phyloP scores from a whole-genome alignment of 2,113 vertebrate species.

The Megaptera novaeangliae region DNA sequence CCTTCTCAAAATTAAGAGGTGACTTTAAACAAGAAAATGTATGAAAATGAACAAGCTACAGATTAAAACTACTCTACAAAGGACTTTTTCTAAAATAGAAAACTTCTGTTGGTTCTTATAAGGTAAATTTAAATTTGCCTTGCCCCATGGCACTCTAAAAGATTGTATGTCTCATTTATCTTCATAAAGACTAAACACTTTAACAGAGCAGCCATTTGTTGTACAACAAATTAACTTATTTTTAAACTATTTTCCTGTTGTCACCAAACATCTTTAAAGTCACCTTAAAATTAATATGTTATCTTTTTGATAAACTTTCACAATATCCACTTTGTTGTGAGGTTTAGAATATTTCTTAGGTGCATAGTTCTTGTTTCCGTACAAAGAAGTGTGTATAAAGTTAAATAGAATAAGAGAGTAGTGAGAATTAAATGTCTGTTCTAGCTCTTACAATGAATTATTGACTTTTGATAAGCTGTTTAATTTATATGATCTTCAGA shows the following conservation, averaged over 20 bases:
- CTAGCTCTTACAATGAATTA: not conserved
- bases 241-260: not conserved
- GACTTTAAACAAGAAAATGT: conserved; percentile 5
- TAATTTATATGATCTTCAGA: not conserved
- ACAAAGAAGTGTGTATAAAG: not conserved
- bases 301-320: not conserved
- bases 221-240: conserved; percentile 13
- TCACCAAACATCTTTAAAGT: conserved; percentile 8
- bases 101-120: not conserved
- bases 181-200: conserved; percentile 37
- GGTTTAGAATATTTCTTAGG: not conserved
- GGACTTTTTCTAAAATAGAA: conserved; percentile 8
- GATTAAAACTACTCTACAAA: not conserved
- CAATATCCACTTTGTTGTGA: not conserved
- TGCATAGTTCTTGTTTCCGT: not conserved
- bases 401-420: not conserved
- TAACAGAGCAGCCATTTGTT: not conserved
- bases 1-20: conserved; percentile 37
- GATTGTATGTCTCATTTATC: conserved; percentile 35
- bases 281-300: not conserved
- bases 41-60: not conserved
- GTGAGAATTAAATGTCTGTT: not conserved
- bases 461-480: not conserved
- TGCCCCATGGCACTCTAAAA: not conserved
- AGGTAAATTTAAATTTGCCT: not conserved